Base-by-base conservation (phyloP, 2,113 vertebrate genomes). In the Eubucco bourcierii region DNA sequence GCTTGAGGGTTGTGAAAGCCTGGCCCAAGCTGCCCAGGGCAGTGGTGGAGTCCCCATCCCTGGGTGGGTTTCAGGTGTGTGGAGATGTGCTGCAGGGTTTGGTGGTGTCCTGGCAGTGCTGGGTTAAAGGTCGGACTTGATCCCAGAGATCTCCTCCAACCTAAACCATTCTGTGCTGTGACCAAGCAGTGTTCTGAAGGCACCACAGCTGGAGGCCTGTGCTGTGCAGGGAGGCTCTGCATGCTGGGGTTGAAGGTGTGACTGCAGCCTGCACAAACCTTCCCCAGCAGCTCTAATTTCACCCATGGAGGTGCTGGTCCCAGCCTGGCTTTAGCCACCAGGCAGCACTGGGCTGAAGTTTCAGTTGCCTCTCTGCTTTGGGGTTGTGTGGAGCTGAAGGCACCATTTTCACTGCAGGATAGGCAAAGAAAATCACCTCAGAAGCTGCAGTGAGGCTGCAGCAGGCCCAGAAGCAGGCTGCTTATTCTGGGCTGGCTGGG, bases 201-300 rank as follows among this genome's bases (percentile, higher is more conserved):
- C 0, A 2, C 66, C 72, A 25, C 12, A 39, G 19, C 82, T 18
- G n/a, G 41, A 9, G 20, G 33, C 46, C 34, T 1, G 0, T 13
- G 9, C 0, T 0, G 29, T 2, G 10, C 31, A 19, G 33, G 52
- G 44, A 9, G 9, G 58, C 16, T 58, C 53, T 34, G 2, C 33
- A 1, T 50, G 2, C 1, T 1, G 3, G 3, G 5, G 41, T 15
- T 61, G 25, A 58, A 46, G 65, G 10, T 0, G 4, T 17, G 61
- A 25, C 39, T 13, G 4, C 41, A n/a, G 33, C 14, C 58, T 58
- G 58, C 29, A 4, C 76, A 87, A 25, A 41, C 15, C 28, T 60
- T 33, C 31, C 50, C 56, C 33, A 50, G n/a, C 39, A 10, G 1
- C 55, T 37, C 24, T 17, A 3, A 33, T 14, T 65, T 16, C 11